Conservation (phyloP, 2,113 vertebrate genomes). For the Athene noctua region DNA sequence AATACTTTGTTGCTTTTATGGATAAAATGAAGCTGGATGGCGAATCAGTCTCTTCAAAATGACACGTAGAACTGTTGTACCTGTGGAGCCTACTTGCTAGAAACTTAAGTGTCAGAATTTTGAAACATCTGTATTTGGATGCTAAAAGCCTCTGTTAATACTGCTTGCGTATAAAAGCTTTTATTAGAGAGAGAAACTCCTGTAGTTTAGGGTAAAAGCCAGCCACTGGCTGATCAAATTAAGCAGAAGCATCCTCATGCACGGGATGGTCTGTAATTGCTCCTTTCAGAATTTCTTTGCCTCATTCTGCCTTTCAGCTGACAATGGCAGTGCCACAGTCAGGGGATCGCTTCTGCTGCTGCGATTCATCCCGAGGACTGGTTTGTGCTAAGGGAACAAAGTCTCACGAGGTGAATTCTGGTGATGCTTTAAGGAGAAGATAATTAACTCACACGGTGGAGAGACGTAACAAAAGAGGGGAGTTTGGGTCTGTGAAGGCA, state of each 20-base stretch:
- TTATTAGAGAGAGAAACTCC: background rate
- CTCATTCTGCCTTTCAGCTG: background rate
- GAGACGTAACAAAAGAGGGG: background rate
- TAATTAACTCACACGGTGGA: fast-evolving
- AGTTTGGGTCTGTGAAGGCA: background rate
- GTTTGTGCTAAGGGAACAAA: background rate
- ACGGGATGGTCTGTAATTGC: background rate
- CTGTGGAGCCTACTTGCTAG: background rate
- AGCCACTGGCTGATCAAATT: background rate
- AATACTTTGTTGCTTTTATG: background rate
- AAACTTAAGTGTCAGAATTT: background rate
- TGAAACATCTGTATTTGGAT: background rate
- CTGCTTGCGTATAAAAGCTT: background rate
- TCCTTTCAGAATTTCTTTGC: background rate
- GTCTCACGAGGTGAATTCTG: background rate
- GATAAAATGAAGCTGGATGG: background rate
- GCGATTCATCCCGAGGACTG: fast-evolving
- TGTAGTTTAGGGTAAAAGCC: background rate
- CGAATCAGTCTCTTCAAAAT: background rate
- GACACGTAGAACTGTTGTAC: background rate
- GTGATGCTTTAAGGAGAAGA: background rate
- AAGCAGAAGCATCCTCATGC: background rate
- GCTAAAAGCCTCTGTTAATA: background rate
- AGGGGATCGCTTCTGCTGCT: background rate
- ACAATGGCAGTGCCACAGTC: background rate